phyloP scores from a whole-genome alignment of 2,888 invertebrate species.

The Epicampocera succincta region DNA sequence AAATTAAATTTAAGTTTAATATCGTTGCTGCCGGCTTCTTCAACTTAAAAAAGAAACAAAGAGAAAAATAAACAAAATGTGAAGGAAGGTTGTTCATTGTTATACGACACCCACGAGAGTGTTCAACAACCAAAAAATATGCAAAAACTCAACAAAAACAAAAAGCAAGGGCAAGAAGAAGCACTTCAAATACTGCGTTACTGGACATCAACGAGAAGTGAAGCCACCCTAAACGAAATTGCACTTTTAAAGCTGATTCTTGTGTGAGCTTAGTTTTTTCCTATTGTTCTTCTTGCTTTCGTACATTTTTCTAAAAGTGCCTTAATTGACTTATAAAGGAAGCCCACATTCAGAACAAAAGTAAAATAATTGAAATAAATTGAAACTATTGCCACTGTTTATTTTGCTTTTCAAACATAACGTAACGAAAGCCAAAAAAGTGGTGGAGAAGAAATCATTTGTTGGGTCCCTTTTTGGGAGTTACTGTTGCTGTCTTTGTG shows the following conservation, averaged over 20 bases:
- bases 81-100: conserved; percentile 24
- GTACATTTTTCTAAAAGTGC: conserved; percentile 3
- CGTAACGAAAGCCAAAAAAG: conserved; percentile 10
- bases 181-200: conserved; percentile 13
- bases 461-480: background rate
- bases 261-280: conserved; percentile 21
- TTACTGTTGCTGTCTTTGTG: background rate
- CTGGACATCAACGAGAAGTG: conserved; percentile 2
- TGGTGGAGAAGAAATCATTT: conserved; percentile 9
- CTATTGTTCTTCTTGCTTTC: conserved; percentile 7
- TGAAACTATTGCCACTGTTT: background rate
- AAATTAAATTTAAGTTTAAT: background rate
- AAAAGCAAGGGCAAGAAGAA: conserved; percentile 20
- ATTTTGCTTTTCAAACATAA: conserved; percentile 12
- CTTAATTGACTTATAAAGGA: conserved; percentile 35
- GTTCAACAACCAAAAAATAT: conserved; percentile 39
- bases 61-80: background rate
- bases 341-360: background rate
- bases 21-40: background rate
- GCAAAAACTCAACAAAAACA: background rate
- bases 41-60: background rate
- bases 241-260: conserved; percentile 29
- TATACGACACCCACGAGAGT: conserved; percentile 62
- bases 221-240: conserved; percentile 27
- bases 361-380: conserved; percentile 22